These are phyloP conservation scores for Meloidogyne chitwoodi DNA, from an alignment of 1,140 invertebrate genomes.

Conservation along the genomic window DNA sequence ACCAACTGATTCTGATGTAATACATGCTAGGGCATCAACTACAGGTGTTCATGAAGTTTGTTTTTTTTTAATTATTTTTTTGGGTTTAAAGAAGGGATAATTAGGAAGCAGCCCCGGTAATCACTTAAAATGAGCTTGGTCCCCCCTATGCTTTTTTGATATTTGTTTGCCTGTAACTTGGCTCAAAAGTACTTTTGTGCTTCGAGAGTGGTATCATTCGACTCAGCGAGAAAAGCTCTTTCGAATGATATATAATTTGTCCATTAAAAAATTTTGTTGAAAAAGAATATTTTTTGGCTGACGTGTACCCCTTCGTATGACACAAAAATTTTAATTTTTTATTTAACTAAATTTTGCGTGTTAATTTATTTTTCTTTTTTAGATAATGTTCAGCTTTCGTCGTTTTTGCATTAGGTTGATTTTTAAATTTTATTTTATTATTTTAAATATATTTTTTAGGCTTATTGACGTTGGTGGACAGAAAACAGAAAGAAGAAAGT, in stretches of 20 bases:
- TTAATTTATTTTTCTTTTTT: background rate
- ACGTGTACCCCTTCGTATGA: too few species aligned
- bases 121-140: too few species aligned
- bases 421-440: slow-evolving; percentile 3
- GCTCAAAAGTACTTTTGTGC: too few species aligned
- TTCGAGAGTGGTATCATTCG: too few species aligned
- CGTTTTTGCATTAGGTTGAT: slow-evolving; percentile 39
- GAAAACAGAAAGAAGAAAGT: slow-evolving; percentile 44
- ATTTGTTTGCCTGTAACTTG: too few species aligned
- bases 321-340: background rate
- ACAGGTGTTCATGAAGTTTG: slow-evolving; percentile 44
- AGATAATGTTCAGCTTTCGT: slow-evolving; percentile 27
- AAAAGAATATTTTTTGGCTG: too few species aligned
- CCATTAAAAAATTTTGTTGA: too few species aligned
- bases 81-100: too few species aligned
- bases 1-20: slow-evolving; percentile 35
- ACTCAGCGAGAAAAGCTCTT: too few species aligned
- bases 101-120: too few species aligned
- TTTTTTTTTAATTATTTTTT: background rate
- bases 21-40: slow-evolving; percentile 44
- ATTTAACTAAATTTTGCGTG: background rate
- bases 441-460: slow-evolving; percentile 21
- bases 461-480: slow-evolving; percentile 46
- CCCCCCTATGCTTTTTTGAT: too few species aligned
- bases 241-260: too few species aligned